A percentile compares a stretch with the other conserved stretches of the same genome.
These are phyloP conservation scores for Sialia sialis DNA, from an alignment of 2,113 vertebrate species.

Conservation along the genomic window DNA sequence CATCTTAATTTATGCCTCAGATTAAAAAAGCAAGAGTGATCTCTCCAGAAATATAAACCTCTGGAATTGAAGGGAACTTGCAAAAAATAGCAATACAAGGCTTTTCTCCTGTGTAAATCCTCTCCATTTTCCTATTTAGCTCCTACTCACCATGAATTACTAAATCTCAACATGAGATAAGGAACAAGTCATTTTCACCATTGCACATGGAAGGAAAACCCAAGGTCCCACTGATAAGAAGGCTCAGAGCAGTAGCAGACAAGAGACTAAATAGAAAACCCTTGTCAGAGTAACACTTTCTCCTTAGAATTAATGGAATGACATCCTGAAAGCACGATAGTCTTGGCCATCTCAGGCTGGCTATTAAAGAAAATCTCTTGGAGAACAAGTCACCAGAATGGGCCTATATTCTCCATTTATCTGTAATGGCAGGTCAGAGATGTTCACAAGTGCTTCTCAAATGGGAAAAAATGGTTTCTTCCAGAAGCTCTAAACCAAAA, in stretches of 20 bases:
- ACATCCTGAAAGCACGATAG: neutral
- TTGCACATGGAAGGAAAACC: neutral
- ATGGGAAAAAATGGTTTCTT: neutral
- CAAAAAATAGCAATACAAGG: neutral
- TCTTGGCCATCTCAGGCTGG: neutral
- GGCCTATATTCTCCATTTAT: neutral
- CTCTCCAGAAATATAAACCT: neutral
- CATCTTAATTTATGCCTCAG: neutral
- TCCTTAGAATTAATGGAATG: neutral
- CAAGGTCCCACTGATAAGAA: neutral
- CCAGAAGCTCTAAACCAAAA: neutral
- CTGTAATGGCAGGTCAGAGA: neutral
- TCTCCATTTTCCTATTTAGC: neutral
- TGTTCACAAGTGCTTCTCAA: neutral
- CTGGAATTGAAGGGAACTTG: neutral
- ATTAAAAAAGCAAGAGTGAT: neutral
- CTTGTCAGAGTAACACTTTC: neutral
- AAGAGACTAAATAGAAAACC: neutral
- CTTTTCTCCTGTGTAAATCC: rapidly evolving
- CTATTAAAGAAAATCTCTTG: neutral
- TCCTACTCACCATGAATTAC: neutral
- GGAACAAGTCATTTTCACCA: neutral
- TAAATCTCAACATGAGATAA: neutral
- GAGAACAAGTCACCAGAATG: neutral
- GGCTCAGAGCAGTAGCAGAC: neutral